Evolutionary conservation across 2,113 vertebrate genomes (phyloP), one percentile per base, ranked within the genome.

Genomic region (Suricata suricatta): DNA sequence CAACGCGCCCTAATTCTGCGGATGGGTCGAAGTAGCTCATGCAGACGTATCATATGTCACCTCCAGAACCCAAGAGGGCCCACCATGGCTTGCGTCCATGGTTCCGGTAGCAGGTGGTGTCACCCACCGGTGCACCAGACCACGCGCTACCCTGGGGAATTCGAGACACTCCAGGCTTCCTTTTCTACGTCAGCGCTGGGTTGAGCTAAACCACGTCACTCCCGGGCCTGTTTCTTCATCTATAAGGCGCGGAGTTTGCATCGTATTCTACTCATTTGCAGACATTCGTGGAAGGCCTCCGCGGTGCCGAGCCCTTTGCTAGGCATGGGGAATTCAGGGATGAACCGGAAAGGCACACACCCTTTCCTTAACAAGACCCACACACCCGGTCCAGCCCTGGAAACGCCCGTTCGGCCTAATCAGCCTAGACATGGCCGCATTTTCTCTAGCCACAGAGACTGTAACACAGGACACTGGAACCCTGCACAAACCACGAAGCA

Each of bases 11-110:
- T 38, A 38, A 8, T 57, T 44, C 79, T 54, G 1, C 79, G 27
- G n/a, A 72, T 5, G 9, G 21, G 5, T 29, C 44, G 16, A 29
- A 52, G 41, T 25, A 25, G 82, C 27, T n/a, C 63, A 31, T 17
- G 63, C 1, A 1, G 38, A 71, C 0, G 2, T 60, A 13, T 9
- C 11, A 16, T 7, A 4, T 21, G 19, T 11, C 33, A 63, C 74
- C 63, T 19, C 63, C 17, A 19, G 88, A 41, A 52, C 41, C 82
- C 41, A 27, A 10, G 50, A 33, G 44, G 38, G 0, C 63, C 81
- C 23, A 16, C 63, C 21, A 12, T 1, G 47, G 41, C 7, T 3
- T 0, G 4, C 21, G 33, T 25, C 50, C 29, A 17, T 29, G 54
- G 54, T 50, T 87, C 25, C 0, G 15, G 64, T 0, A 21, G 41